Evolutionary conservation across 1,140 invertebrate species (phyloP), one percentile per base, ranked within the genome.

Genomic region (Episyrphus balteatus): DNA sequence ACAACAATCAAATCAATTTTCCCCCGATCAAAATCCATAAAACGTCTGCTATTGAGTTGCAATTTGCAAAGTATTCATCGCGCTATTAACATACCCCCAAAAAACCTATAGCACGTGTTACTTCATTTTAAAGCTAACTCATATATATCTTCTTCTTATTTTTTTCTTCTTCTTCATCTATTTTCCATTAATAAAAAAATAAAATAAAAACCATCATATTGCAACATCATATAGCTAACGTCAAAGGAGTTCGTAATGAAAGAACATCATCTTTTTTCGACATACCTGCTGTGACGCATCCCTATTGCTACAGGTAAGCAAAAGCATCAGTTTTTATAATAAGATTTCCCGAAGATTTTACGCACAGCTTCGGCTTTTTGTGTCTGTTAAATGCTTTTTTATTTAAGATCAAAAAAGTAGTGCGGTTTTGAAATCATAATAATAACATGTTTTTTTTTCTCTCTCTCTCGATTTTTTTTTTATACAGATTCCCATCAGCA

Each of bases 181-280:
- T 26, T 26, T 26, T 26, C 21, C 8, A 26, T 26, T 26, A 26
- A 26, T n/a, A n/a, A n/a, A n/a, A n/a, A n/a, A n/a, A n/a, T n/a
- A n/a, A 26, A 26, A 26, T 26, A 26, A 26, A 26, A 26, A 26
- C 3, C 3, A 26, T 8, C 8, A 3, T 26, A 26, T 26, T 26
- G 21, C 21, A 26, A 26, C 21, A 26, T 50, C 55, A n/a, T n/a
- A n/a, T n/a, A 59, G 62, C 61, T 44, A 66, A 62, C 55, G 60
- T 62, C 56, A 62, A 66, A 66, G 62, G 63, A 58, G 58, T 63
- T 51, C 63, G 61, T 48, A 59, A 62, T 55, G 63, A 66, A 62
- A 63, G 62, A 61, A 63, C 62, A 55, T 66, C 63, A 55, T 61
- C 55, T 57, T 66, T 66, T 57, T 66, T 66, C 58, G 63, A 66